Evolutionary conservation across 1,140 invertebrate species (phyloP).

Genomic region (Drosophila jambulina): DNA sequence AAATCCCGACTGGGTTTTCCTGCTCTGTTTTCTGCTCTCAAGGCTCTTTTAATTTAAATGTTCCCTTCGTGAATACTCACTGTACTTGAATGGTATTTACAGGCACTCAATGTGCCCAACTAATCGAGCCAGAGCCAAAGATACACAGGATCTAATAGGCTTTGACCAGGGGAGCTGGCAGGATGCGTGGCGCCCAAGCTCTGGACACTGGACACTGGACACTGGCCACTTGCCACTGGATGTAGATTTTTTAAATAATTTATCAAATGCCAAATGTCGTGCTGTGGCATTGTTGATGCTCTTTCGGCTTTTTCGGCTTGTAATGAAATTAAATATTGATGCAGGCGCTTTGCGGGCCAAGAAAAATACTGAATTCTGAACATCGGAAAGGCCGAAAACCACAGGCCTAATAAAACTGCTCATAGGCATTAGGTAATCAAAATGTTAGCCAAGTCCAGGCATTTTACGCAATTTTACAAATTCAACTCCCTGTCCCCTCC

Average conservation of each 20-base stretch:
- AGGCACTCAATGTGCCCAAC: slow-evolving; percentile 48
- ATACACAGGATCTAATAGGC: slow-evolving; percentile 45
- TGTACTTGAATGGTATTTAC: slow-evolving; percentile 40
- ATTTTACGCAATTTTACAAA: slow-evolving; percentile 68
- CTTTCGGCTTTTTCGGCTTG: slow-evolving; percentile 71
- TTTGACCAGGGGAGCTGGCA: slow-evolving; percentile 19
- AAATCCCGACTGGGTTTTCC: not conserved
- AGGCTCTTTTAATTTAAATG: not conserved
- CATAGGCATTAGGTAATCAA: slow-evolving; percentile 65
- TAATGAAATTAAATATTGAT: slow-evolving; percentile 83
- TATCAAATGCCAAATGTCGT: slow-evolving; percentile 62
- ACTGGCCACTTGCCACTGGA: not conserved
- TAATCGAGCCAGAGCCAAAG: slow-evolving; percentile 53
- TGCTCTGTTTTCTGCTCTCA: not conserved
- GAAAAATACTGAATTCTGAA: slow-evolving; percentile 46
- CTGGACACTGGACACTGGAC: slow-evolving; percentile 5
- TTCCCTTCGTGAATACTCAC: not conserved
- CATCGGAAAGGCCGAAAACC: slow-evolving; percentile 41
- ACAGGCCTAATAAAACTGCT: slow-evolving; percentile 73
- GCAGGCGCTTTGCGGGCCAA: slow-evolving; percentile 46
- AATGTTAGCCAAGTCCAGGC: slow-evolving; percentile 51
- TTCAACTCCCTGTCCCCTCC: slow-evolving; percentile 24
- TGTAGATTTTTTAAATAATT: slow-evolving; percentile 67
- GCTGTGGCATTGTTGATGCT: slow-evolving; percentile 71
- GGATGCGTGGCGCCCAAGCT: slow-evolving; percentile 25